Evolutionary conservation across 2,888 invertebrate genomes (phyloP).

Genomic region (Matsumyia berberina): DNA sequence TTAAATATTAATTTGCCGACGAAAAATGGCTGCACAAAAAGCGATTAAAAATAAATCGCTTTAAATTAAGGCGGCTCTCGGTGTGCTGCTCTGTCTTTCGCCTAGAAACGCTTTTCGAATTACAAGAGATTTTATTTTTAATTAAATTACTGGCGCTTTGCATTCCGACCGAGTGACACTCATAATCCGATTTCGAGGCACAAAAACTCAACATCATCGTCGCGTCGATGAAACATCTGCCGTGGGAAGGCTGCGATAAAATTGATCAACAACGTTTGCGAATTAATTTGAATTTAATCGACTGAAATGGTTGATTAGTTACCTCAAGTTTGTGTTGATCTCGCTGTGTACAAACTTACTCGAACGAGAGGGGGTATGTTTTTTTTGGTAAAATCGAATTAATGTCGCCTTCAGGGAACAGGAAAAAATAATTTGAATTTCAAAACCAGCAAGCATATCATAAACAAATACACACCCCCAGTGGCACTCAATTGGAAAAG

Average conservation of each 20-base stretch:
- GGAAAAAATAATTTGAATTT: constrained; percentile 18
- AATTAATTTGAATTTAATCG: constrained; percentile 6
- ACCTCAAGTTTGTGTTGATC: background rate
- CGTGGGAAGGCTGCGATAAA: background rate
- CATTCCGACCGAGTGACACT: background rate
- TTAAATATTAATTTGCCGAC: constrained; percentile 20
- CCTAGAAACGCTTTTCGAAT: background rate
- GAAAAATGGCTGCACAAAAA: background rate
- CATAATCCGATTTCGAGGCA: background rate
- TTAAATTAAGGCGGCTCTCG: constrained; percentile 10
- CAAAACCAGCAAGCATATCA: constrained; percentile 7
- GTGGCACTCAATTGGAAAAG: constrained; percentile 6
- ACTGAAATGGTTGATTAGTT: background rate
- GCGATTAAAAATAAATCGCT: constrained; percentile 35
- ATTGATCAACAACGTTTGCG: background rate
- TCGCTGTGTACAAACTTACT: background rate
- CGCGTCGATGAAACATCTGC: background rate
- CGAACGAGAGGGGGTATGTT: background rate
- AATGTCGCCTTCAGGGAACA: background rate
- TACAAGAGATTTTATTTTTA: constrained; percentile 17
- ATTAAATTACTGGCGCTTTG: constrained; percentile 15
- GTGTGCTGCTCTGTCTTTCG: background rate
- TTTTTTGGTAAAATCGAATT: constrained; percentile 1
- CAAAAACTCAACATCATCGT: background rate
- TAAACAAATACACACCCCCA: constrained; percentile 14